Conservation (phyloP, 2,797 vertebrate genomes). For the Calcarius lapponicus region DNA sequence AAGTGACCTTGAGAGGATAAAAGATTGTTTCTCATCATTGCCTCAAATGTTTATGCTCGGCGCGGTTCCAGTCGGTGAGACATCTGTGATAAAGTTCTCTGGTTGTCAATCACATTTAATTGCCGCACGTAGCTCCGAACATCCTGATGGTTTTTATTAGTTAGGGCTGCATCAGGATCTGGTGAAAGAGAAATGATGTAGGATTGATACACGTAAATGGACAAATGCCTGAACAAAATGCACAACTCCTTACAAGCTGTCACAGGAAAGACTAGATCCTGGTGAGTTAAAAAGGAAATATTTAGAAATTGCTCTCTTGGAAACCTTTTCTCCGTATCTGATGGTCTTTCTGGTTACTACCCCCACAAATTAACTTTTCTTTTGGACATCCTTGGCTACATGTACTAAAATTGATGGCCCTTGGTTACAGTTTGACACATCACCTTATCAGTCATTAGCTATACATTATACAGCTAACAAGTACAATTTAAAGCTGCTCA, state of each 20-base stretch:
- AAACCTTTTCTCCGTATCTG: conserved; percentile 15
- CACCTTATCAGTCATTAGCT: background rate
- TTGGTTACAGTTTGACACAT: background rate
- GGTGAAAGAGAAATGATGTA: conserved; percentile 62
- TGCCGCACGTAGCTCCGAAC: conserved; percentile 92
- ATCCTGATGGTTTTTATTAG: conserved; percentile 94
- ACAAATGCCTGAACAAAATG: conserved; percentile 48
- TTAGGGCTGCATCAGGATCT: conserved; percentile 88
- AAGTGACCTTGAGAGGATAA: conserved; percentile 70
- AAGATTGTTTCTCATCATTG: conserved; percentile 54
- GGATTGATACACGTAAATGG: conserved; percentile 59
- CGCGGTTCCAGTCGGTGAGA: conserved; percentile 94
- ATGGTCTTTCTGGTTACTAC: conserved; percentile 21
- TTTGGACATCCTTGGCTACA: conserved; percentile 13
- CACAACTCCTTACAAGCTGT: conserved; percentile 2
- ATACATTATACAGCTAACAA: background rate
- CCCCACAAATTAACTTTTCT: conserved; percentile 35
- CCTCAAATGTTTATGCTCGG: conserved; percentile 82
- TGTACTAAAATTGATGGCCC: conserved; percentile 10
- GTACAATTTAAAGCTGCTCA: conserved; percentile 1
- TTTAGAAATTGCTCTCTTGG: conserved; percentile 11
- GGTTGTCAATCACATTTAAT: conserved; percentile 97
- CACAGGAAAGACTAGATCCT: conserved; percentile 30
- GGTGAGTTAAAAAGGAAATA: conserved; percentile 26
- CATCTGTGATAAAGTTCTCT: conserved; percentile 95